Evolutionary conservation across 2,888 invertebrate genomes (phyloP).

Genomic region (Brenthis ino): DNA sequence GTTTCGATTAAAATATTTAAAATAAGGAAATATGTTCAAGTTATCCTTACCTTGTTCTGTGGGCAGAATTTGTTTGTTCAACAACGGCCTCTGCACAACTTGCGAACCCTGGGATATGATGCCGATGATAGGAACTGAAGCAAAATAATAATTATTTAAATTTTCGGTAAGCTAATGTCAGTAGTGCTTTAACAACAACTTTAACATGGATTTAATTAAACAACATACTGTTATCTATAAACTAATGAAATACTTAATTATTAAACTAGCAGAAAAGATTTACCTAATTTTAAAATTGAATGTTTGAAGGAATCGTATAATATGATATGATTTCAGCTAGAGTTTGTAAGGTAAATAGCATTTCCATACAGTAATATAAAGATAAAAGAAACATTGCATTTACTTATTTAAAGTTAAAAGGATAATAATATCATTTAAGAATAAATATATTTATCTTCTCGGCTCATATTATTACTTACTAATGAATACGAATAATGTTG

Average conservation of each 20-base stretch:
- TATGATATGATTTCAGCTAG: no score
- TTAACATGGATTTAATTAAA: neutral
- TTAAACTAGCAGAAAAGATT: no score
- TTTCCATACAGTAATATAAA: no score
- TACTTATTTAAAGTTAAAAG: no score
- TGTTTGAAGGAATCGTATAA: no score
- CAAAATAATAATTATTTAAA: conserved; percentile 18
- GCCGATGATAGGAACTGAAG: conserved; percentile 69
- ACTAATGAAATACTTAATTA: no score
- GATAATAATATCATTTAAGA: neutral
- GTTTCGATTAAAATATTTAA: neutral
- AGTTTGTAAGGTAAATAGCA: no score
- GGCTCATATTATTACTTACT: conserved; percentile 49
- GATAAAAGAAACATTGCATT: no score
- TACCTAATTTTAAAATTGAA: no score
- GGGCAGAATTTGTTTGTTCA: conserved; percentile 74
- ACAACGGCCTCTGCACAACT: conserved; percentile 74
- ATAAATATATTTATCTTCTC: neutral
- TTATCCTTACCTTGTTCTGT: conserved; percentile 69
- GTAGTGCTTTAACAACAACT: no score
- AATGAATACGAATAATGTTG: conserved; percentile 62
- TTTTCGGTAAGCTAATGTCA: neutral
- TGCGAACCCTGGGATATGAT: conserved; percentile 76
- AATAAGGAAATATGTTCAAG: neutral
- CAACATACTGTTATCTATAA: neutral